phyloP scores from a whole-genome alignment of 2,797 vertebrate species.

The Melanotaenia maccullochi region DNA sequence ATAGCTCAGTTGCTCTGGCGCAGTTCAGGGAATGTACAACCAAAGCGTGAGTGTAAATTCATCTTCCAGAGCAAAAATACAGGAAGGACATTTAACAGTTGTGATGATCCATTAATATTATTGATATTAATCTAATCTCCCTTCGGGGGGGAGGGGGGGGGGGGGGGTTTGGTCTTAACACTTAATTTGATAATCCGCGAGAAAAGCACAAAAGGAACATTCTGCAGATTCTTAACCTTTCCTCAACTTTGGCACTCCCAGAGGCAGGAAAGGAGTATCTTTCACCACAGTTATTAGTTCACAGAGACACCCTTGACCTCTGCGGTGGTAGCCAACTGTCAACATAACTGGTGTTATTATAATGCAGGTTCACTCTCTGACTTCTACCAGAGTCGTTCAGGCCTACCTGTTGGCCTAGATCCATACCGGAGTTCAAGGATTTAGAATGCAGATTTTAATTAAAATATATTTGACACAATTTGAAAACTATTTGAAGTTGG shows the following conservation, averaged over 20 bases:
- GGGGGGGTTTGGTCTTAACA: constrained; percentile 75
- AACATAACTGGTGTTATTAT: constrained; percentile 78
- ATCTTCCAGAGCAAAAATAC: constrained; percentile 40
- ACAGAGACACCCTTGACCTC: constrained; percentile 81
- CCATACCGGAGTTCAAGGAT: constrained; percentile 14
- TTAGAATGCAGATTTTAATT: constrained; percentile 35
- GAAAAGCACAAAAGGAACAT: constrained; percentile 80
- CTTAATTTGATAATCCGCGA: constrained; percentile 83
- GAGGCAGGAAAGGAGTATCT: constrained; percentile 82
- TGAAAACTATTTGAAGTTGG: neutral
- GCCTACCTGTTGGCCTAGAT: constrained; percentile 38
- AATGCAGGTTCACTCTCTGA: constrained; percentile 69
- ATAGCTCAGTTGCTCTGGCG: constrained; percentile 62
- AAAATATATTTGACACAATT: constrained; percentile 8
- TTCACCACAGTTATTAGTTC: constrained; percentile 83
- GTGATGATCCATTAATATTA: constrained; percentile 65
- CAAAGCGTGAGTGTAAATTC: constrained; percentile 35
- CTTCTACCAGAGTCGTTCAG: constrained; percentile 56
- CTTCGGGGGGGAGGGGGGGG: constrained; percentile 18
- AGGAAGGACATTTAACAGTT: constrained; percentile 51
- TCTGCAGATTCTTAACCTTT: constrained; percentile 83
- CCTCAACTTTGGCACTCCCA: constrained; percentile 81
- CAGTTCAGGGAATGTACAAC: constrained; percentile 58
- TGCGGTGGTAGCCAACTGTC: constrained; percentile 78
- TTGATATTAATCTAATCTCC: constrained; percentile 29